phyloP scores from a whole-genome alignment of 2,888 invertebrate genomes.

The Ornithoptera alexandrae region DNA sequence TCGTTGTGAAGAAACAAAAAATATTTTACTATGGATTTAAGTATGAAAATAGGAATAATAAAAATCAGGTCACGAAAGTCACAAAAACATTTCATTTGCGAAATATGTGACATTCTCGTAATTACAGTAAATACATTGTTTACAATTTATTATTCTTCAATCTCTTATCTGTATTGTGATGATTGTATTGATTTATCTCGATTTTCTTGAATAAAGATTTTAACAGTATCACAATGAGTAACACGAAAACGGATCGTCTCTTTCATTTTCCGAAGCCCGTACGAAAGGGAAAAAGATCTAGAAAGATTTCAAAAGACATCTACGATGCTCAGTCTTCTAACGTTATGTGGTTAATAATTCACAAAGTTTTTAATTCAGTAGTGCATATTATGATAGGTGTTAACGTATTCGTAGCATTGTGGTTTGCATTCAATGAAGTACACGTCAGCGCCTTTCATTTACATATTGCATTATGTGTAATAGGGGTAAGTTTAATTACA shows the following conservation, averaged over 20 bases:
- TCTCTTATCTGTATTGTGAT: constrained; percentile 4
- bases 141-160: not conserved
- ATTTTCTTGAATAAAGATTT: not conserved
- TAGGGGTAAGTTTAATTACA: constrained; percentile 38
- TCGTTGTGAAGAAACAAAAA: not conserved
- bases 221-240: not conserved
- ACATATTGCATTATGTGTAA: constrained; percentile 39
- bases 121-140: not conserved
- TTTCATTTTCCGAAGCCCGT: not conserved
- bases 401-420: constrained; percentile 40
- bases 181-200: not conserved
- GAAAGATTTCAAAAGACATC: not conserved
- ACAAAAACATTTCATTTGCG: not conserved
- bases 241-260: not conserved
- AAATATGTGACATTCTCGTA: not conserved
- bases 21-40: not conserved
- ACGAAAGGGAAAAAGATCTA: constrained; percentile 4
- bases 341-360: constrained; percentile 33
- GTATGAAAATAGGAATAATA: not conserved
- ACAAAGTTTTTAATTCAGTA: constrained; percentile 33
- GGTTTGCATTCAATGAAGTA: constrained; percentile 40
- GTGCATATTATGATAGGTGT: constrained; percentile 39
- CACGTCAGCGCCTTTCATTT: constrained; percentile 40
- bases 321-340: not conserved
- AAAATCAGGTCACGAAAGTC: not conserved